phyloP scores from a whole-genome alignment of 2,113 vertebrate genomes.

The Hemicordylus capensis region DNA sequence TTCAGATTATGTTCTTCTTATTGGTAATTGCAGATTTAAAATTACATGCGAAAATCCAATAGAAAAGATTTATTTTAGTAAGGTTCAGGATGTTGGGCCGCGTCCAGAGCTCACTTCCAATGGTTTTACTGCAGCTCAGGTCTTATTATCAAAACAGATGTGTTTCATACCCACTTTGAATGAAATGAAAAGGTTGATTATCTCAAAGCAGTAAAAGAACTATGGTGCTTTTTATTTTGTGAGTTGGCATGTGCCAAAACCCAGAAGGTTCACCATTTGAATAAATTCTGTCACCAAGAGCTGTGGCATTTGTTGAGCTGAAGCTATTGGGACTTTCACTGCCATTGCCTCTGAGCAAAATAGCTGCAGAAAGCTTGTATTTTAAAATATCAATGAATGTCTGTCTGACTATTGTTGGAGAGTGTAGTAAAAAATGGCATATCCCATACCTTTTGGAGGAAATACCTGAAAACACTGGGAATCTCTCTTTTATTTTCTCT shows the following conservation, averaged over 20 bases:
- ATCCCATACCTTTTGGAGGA: slow-evolving; percentile 34
- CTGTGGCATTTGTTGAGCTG: slow-evolving; percentile 12
- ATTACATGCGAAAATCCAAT: fast-evolving
- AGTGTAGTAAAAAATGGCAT: background rate
- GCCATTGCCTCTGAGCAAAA: background rate
- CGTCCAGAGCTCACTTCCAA: background rate
- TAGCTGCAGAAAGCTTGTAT: background rate
- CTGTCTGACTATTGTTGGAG: slow-evolving; percentile 13
- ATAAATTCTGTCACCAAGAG: slow-evolving; percentile 24
- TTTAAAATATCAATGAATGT: slow-evolving; percentile 8
- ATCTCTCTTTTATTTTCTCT: background rate
- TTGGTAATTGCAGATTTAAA: fast-evolving
- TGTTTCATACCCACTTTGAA: slow-evolving; percentile 14
- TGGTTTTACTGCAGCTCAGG: fast-evolving
- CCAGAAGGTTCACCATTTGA: slow-evolving; percentile 15
- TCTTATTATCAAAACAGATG: fast-evolving
- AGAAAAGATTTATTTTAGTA: background rate
- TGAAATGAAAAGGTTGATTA: slow-evolving; percentile 29
- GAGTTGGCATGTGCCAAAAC: slow-evolving; percentile 19
- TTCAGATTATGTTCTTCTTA: fast-evolving
- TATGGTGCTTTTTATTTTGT: background rate
- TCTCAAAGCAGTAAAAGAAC: slow-evolving; percentile 18
- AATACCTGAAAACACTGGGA: background rate
- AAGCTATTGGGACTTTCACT: background rate
- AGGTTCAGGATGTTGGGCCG: fast-evolving